These are phyloP conservation scores for Patagioenas fasciata DNA, from an alignment of 2,113 vertebrate genomes.

Conservation along the genomic window DNA sequence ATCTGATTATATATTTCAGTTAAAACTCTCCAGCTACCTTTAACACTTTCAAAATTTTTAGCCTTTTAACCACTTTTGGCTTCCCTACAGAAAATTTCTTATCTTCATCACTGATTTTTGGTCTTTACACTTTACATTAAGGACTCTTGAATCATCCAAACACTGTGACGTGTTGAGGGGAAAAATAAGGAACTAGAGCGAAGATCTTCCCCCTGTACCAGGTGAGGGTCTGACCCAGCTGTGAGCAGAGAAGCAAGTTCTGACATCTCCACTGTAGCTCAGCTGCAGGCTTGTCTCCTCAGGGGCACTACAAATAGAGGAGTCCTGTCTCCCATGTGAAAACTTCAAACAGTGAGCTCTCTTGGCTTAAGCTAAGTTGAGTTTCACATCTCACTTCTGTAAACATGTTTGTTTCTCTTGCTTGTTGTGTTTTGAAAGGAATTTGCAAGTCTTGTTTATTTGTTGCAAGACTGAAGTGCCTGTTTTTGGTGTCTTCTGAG, in stretches of 20 bases:
- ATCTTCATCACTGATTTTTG: background rate
- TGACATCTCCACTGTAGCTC: background rate
- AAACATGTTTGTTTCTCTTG: background rate
- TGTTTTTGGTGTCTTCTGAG: background rate
- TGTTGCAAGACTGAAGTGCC: background rate
- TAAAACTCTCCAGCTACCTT: background rate
- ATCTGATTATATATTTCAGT: background rate
- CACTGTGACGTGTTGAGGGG: background rate
- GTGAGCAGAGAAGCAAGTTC: background rate
- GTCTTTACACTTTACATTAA: background rate
- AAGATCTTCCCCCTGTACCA: background rate
- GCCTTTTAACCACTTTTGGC: background rate
- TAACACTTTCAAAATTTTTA: background rate
- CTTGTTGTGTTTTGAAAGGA: background rate
- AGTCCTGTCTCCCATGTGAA: background rate
- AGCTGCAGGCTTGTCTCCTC: background rate
- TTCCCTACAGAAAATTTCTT: background rate
- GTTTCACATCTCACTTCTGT: background rate
- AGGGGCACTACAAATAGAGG: background rate
- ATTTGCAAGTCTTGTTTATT: background rate
- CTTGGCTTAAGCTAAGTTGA: background rate
- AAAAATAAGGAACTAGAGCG: background rate
- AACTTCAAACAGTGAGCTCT: background rate
- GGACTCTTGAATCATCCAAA: background rate
- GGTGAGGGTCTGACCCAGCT: background rate